These are phyloP conservation scores for Sesia bembeciformis DNA, from an alignment of 2,888 invertebrate genomes.

Conservation along the genomic window DNA sequence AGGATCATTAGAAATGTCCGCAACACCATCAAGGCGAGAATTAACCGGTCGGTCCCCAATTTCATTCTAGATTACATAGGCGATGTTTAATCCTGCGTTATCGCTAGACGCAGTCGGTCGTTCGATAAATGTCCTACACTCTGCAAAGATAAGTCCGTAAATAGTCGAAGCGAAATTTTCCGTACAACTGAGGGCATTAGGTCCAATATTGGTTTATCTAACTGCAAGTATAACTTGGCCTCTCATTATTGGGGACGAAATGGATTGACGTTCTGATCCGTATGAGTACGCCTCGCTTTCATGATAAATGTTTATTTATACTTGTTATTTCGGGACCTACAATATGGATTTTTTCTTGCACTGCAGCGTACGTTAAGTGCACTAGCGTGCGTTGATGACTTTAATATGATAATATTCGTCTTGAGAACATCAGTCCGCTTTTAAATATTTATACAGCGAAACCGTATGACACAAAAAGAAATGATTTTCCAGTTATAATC, in stretches of 20 bases:
- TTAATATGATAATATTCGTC: neutral
- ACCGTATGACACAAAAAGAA: conserved; percentile 10
- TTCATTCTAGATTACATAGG: conserved; percentile 35
- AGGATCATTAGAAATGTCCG: neutral
- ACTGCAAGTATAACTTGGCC: conserved; percentile 15
- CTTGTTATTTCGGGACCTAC: conserved; percentile 15
- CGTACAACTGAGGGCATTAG: conserved; percentile 19
- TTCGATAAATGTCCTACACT: conserved; percentile 37
- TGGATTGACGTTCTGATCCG: conserved; percentile 39
- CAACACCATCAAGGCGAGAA: neutral
- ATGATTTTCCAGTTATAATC: conserved; percentile 27
- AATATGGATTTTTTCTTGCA: neutral
- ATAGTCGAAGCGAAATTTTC: conserved; percentile 13
- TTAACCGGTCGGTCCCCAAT: conserved; percentile 21
- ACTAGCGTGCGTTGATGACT: neutral
- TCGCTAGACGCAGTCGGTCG: conserved; percentile 36
- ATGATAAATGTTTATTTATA: conserved; percentile 31
- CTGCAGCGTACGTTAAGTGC: neutral
- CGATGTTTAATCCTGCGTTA: conserved; percentile 45
- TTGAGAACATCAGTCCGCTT: conserved; percentile 7
- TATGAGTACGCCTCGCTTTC: conserved; percentile 16
- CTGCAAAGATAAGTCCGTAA: conserved; percentile 23
- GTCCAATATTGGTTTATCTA: conserved; percentile 13
- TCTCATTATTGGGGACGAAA: conserved; percentile 33
- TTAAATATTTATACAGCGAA: conserved; percentile 22